phyloP scores from a whole-genome alignment of 2,797 vertebrate genomes.

The Microctenopoma stevenorrisi region DNA sequence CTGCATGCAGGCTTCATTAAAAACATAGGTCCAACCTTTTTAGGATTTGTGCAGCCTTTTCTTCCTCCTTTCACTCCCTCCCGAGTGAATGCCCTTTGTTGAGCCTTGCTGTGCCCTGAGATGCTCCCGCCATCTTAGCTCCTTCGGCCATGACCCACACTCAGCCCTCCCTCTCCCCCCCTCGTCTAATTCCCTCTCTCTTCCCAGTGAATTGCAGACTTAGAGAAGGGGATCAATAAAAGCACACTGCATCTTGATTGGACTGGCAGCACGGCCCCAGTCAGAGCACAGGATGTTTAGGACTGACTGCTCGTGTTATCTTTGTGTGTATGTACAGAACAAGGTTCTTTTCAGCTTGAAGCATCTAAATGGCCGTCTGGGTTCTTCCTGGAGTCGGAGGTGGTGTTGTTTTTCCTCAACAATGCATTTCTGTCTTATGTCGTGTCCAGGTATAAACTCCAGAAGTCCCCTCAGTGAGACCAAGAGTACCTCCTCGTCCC shows the following conservation, averaged over 20 bases:
- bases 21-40: slow-evolving; percentile 79
- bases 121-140: slow-evolving; percentile 85
- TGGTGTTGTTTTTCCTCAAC: background rate
- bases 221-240: slow-evolving; percentile 81
- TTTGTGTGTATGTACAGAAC: slow-evolving; percentile 23
- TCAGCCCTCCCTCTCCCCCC: slow-evolving; percentile 54
- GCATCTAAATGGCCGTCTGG: background rate
- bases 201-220: slow-evolving; percentile 71
- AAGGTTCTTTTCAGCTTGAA: slow-evolving; percentile 5
- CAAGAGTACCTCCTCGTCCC: slow-evolving; percentile 96
- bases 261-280: slow-evolving; percentile 78
- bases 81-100: slow-evolving; percentile 80
- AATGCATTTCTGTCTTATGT: background rate
- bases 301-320: slow-evolving; percentile 46
- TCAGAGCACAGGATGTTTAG: slow-evolving; percentile 40
- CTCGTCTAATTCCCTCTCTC: slow-evolving; percentile 62
- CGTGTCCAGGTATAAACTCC: slow-evolving; percentile 78
- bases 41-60: slow-evolving; percentile 55
- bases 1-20: slow-evolving; percentile 43
- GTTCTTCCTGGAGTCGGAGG: background rate
- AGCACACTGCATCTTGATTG: slow-evolving; percentile 81
- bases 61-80: slow-evolving; percentile 58
- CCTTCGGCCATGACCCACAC: slow-evolving; percentile 79
- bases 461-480: slow-evolving; percentile 91
- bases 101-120: slow-evolving; percentile 79